Conservation (phyloP, 2,113 vertebrate genomes). For the Octodon degus region DNA sequence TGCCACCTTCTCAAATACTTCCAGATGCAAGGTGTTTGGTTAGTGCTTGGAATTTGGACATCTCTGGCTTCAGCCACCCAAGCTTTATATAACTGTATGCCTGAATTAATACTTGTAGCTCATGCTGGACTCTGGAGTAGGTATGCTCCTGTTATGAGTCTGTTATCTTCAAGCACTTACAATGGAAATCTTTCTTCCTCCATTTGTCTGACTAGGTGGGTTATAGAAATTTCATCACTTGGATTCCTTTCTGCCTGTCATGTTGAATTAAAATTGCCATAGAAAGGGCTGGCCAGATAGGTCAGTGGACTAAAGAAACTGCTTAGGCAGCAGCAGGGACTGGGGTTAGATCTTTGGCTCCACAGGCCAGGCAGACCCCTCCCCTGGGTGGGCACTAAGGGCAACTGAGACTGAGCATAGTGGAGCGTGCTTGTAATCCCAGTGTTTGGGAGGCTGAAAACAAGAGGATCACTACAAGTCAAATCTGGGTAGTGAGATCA, state of each 20-base stretch:
- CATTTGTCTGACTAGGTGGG: background rate
- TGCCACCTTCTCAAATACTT: background rate
- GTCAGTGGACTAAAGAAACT: no score
- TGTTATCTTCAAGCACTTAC: background rate
- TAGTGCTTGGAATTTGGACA: background rate
- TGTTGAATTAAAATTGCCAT: background rate
- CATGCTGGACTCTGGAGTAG: background rate
- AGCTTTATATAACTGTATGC: no score
- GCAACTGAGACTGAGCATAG: no score
- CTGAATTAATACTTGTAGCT: background rate
- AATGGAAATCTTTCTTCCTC: background rate
- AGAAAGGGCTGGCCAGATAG: background rate
- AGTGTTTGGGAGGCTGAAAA: no score
- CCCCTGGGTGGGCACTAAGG: no score
- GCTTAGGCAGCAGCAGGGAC: no score
- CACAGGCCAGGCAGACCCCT: no score
- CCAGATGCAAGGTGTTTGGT: background rate
- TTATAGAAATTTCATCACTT: background rate
- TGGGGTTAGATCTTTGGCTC: no score
- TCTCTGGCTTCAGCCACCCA: background rate
- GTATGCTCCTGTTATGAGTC: background rate
- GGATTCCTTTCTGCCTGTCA: background rate
- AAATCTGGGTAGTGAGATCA: no score
- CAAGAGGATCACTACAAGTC: no score
- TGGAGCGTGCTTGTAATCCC: no score